Evolutionary conservation across 1,140 invertebrate species (phyloP), one percentile per base, ranked within the genome.

Genomic region (Chrysomallon squamiferum): DNA sequence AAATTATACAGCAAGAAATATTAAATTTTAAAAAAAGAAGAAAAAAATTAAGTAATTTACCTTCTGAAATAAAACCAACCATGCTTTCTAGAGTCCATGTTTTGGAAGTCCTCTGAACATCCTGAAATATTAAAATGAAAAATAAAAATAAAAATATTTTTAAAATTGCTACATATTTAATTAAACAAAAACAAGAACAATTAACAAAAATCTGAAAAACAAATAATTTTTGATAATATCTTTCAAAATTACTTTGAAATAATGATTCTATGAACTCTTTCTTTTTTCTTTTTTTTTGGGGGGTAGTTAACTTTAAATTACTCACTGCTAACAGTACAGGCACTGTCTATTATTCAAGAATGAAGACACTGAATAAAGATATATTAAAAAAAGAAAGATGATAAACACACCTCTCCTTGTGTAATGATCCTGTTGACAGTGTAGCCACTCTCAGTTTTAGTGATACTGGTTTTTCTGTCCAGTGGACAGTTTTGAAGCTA

Each of bases 41-140:
- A n/a, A 41, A 38, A 38, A 38, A 5, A 5, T 15, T 15, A 38
- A 38, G 27, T 27, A 27, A 32, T 49, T 66, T 75, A 83, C 82
- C 83, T 77, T 86, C 84, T 22, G 83, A 84, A 57, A 86, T 80
- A 66, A 84, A 85, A 11, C 84, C 84, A 47, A 72, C 68, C 83
- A 86, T 85, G 22, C 69, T 54, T 11, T 78, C 75, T 1, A 69
- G 38, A 29, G 71, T 59, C 59, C 80, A 71, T 59, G 72, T 77
- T 54, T 77, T 77, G 45, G 76, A 68, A 35, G 76, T 76, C 58
- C 81, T 72, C 52, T 83, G 78, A 29, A 81, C 75, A 74, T 83
- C 79, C 82, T 84, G 65, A 4, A 70, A 73, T 61, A 64, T 20
- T 29, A 11, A 54, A 18, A 65, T 43, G 11, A 65, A 11, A 58